phyloP scores from a whole-genome alignment of 2,797 vertebrate species.

The Sebastiscus tertius region DNA sequence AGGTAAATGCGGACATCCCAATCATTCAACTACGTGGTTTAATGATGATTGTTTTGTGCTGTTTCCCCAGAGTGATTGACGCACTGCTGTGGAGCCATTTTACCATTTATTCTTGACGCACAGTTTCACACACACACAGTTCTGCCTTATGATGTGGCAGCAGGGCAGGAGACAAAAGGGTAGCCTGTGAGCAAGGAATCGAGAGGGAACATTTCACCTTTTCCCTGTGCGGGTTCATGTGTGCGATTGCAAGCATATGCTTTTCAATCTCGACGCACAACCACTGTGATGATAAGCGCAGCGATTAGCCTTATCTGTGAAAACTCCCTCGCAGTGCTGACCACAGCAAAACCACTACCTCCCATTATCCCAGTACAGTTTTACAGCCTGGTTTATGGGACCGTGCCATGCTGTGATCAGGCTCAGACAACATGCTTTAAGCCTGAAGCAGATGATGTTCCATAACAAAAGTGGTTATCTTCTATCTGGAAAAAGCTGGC shows the following conservation, averaged over 20 bases:
- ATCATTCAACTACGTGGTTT: slow-evolving; percentile 42
- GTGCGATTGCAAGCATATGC: slow-evolving; percentile 52
- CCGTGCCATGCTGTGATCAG: slow-evolving; percentile 59
- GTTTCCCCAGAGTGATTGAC: slow-evolving; percentile 43
- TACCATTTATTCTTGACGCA: slow-evolving; percentile 31
- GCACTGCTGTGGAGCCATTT: slow-evolving; percentile 10
- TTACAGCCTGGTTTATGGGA: slow-evolving; percentile 70
- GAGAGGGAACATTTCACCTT: slow-evolving; percentile 55
- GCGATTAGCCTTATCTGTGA: slow-evolving; percentile 76
- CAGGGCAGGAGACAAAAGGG: slow-evolving; percentile 51
- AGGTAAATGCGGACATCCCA: slow-evolving; percentile 18
- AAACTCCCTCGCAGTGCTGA: slow-evolving; percentile 73
- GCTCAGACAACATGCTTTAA: slow-evolving; percentile 49
- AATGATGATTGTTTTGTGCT: slow-evolving; percentile 47
- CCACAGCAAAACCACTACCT: slow-evolving; percentile 72
- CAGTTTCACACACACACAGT: neutral
- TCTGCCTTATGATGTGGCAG: slow-evolving; percentile 40
- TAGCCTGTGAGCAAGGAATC: slow-evolving; percentile 21
- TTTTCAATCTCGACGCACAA: slow-evolving; percentile 70
- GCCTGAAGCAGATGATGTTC: slow-evolving; percentile 45
- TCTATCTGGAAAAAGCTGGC: slow-evolving; percentile 22
- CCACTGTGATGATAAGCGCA: slow-evolving; percentile 69
- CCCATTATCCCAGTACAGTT: slow-evolving; percentile 67
- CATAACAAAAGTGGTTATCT: slow-evolving; percentile 38
- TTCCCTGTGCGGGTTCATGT: slow-evolving; percentile 45